Evolutionary conservation across 2,797 vertebrate genomes (phyloP).

Genomic region (Poliocrania exsul): DNA sequence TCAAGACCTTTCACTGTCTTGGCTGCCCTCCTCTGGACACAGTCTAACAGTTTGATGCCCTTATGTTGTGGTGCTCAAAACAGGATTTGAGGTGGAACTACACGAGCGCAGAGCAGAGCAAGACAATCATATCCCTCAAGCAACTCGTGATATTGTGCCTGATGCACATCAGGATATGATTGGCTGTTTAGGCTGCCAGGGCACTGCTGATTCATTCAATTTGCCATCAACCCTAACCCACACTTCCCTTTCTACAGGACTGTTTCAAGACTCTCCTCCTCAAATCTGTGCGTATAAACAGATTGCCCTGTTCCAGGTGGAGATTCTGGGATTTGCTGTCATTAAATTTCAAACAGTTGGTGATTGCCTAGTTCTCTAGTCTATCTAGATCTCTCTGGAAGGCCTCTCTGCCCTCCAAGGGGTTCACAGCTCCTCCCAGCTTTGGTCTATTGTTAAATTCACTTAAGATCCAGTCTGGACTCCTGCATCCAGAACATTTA

Average conservation of each 20-base stretch:
- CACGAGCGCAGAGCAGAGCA: too few species aligned
- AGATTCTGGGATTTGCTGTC: background rate
- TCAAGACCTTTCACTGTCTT: too few species aligned
- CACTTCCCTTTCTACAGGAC: background rate
- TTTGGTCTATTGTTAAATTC: background rate
- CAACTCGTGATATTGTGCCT: too few species aligned
- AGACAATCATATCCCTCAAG: too few species aligned
- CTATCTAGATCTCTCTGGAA: background rate
- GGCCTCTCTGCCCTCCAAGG: too few species aligned
- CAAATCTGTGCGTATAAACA: background rate
- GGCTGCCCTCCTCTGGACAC: too few species aligned
- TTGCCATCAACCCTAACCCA: background rate
- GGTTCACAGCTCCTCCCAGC: background rate
- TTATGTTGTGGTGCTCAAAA: too few species aligned
- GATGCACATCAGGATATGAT: too few species aligned
- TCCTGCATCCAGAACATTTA: background rate
- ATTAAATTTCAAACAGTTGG: background rate
- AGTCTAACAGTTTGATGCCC: too few species aligned
- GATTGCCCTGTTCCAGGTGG: background rate
- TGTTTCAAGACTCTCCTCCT: background rate
- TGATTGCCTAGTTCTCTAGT: background rate
- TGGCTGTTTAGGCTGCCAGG: too few species aligned
- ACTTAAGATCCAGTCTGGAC: background rate
- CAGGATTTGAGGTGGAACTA: too few species aligned
- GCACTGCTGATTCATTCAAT: background rate